These are phyloP conservation scores for Lepidocolaptes lacrymiger DNA, from an alignment of 2,797 vertebrate species.

Conservation along the genomic window DNA sequence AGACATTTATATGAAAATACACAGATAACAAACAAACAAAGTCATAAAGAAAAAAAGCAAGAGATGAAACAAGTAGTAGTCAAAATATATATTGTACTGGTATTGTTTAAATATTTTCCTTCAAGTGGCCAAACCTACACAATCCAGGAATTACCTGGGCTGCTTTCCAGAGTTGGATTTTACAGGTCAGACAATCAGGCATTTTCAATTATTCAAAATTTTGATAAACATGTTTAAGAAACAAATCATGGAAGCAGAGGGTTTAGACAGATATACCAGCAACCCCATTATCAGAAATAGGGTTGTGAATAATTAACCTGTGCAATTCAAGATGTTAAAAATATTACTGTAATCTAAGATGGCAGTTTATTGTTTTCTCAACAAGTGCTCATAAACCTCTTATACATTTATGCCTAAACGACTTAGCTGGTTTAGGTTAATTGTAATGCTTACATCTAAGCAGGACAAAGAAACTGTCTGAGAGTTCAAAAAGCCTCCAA, in stretches of 20 bases:
- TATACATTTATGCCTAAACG: not conserved
- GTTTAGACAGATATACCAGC: not conserved
- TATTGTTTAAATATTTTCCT: not conserved
- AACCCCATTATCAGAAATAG: not conserved
- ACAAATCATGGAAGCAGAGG: not conserved
- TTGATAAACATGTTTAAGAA: not conserved
- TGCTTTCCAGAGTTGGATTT: not conserved
- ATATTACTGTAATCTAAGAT: not conserved
- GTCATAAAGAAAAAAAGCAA: not conserved
- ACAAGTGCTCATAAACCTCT: not conserved
- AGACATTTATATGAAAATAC: not conserved
- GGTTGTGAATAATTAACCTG: not conserved
- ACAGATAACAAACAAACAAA: accelerated
- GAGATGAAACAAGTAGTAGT: not conserved
- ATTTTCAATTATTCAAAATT: not conserved
- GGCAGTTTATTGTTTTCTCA: not conserved
- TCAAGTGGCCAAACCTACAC: not conserved
- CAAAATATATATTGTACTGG: not conserved
- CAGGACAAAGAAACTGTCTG: not conserved
- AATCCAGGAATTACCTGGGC: not conserved
- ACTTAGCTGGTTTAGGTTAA: not conserved
- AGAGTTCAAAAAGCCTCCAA: not conserved
- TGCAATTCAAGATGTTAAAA: not conserved
- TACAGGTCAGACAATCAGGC: not conserved
- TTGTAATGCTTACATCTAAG: not conserved